phyloP scores from a whole-genome alignment of 2,797 vertebrate genomes.

The Percopsis omiscomaycus region DNA sequence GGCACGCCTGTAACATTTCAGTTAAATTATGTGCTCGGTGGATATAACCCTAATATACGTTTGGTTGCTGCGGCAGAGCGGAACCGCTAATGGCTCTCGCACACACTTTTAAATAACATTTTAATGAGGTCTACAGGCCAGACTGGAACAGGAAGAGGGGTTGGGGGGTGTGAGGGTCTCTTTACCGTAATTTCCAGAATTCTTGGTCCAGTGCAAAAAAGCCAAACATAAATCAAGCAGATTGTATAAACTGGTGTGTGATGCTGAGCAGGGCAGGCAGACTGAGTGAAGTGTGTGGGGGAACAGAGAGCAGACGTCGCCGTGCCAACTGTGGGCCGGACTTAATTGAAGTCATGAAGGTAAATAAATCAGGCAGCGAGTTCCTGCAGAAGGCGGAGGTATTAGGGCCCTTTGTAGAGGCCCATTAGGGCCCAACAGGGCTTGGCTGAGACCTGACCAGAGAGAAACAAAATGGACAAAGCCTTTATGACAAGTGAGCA shows the following conservation, averaged over 20 bases:
- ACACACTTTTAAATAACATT: constrained; percentile 62
- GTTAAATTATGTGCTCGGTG: constrained; percentile 38
- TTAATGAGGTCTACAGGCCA: constrained; percentile 72
- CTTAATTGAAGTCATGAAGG: constrained; percentile 49
- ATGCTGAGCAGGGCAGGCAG: constrained; percentile 46
- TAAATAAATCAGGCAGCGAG: constrained; percentile 62
- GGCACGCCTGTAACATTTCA: neutral
- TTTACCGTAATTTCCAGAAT: constrained; percentile 52
- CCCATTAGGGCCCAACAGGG: constrained; percentile 19
- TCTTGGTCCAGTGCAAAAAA: constrained; percentile 50
- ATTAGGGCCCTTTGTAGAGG: constrained; percentile 7
- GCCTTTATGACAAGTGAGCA: no score
- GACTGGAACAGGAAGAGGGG: constrained; percentile 37
- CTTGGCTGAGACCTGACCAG: constrained; percentile 12
- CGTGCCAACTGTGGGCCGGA: constrained; percentile 36
- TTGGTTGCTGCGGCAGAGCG: constrained; percentile 58
- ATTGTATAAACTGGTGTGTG: constrained; percentile 36
- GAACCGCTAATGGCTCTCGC: constrained; percentile 57
- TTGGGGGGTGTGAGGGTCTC: constrained; percentile 14
- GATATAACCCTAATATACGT: constrained; percentile 50
- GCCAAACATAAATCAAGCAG: constrained; percentile 61
- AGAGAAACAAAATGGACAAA: no score
- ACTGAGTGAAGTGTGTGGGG: constrained; percentile 33
- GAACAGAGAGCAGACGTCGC: constrained; percentile 47
- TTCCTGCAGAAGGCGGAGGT: constrained; percentile 39